Conservation (phyloP, 2,888 invertebrate species). For the Drosophila borborema region DNA sequence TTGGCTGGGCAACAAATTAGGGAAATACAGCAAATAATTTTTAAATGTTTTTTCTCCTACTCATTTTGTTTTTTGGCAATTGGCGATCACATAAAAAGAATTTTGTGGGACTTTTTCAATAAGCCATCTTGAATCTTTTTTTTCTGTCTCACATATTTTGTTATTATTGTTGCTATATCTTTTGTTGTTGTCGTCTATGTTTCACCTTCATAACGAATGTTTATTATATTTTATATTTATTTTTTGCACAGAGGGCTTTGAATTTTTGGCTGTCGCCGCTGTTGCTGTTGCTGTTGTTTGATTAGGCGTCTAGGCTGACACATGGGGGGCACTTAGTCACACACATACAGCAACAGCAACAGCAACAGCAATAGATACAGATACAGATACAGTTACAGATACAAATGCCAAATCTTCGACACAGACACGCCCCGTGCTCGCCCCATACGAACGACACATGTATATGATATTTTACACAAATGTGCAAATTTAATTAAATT, state of each 20-base stretch:
- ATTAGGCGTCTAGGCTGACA: constrained; percentile 78
- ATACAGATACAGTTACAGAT: constrained; percentile 9
- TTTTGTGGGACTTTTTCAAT: constrained; percentile 57
- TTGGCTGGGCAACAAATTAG: constrained; percentile 23
- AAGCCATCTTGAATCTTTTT: constrained; percentile 41
- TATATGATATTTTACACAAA: constrained; percentile 79
- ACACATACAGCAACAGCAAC: constrained; percentile 28
- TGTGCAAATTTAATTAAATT: constrained; percentile 81
- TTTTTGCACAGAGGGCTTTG: constrained; percentile 46
- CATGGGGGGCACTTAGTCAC: constrained; percentile 60
- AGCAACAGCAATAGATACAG: constrained; percentile 33
- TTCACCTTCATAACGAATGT: constrained; percentile 66
- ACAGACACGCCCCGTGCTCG: constrained; percentile 43
- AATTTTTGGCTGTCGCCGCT: constrained; percentile 59
- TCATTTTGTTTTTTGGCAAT: constrained; percentile 42
- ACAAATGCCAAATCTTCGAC: constrained; percentile 30
- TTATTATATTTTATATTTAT: constrained; percentile 54
- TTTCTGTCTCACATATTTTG: constrained; percentile 25
- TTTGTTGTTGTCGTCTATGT: constrained; percentile 27
- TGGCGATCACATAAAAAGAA: constrained; percentile 48
- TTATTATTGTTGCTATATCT: constrained; percentile 6
- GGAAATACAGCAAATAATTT: constrained; percentile 25
- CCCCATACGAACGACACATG: constrained; percentile 48
- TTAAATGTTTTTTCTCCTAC: constrained; percentile 16
- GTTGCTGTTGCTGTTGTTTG: constrained; percentile 60